Conservation (phyloP, 2,113 vertebrate species). For the Orthonyx spaldingii region DNA sequence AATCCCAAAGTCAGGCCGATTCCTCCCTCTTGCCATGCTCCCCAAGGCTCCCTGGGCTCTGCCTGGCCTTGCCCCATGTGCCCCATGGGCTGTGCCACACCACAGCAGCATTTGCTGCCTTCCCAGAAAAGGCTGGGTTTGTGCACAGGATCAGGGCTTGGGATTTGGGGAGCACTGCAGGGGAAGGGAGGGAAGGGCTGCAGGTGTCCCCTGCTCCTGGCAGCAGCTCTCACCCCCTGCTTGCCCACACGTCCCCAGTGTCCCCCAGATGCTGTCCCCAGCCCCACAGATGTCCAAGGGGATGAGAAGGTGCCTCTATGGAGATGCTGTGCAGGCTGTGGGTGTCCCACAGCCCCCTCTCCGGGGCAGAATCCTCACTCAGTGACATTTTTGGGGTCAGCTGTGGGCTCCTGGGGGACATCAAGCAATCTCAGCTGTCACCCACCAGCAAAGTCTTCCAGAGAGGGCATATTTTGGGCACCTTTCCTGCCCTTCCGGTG, state of each 20-base stretch:
- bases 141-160: neutral
- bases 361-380: rapidly evolving
- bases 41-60: neutral
- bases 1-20: neutral
- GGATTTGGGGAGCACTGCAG: neutral
- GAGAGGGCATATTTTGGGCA: neutral
- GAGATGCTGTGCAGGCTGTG: neutral
- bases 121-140: neutral
- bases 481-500: neutral
- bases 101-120: neutral
- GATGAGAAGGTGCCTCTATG: neutral
- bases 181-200: neutral
- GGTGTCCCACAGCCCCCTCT: neutral
- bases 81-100: no score
- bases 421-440: neutral
- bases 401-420: neutral
- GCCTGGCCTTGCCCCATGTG: neutral
- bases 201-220: neutral
- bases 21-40: rapidly evolving
- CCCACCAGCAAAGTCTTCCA: neutral
- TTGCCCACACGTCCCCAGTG: neutral
- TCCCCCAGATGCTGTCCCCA: neutral
- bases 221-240: no score
- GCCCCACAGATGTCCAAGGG: neutral
- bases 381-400: neutral